Percentiles rank a stretch among this genome's conserved stretches.
These are phyloP conservation scores for Huso huso DNA, from an alignment of 2,797 vertebrate genomes.

Conservation along the genomic window DNA sequence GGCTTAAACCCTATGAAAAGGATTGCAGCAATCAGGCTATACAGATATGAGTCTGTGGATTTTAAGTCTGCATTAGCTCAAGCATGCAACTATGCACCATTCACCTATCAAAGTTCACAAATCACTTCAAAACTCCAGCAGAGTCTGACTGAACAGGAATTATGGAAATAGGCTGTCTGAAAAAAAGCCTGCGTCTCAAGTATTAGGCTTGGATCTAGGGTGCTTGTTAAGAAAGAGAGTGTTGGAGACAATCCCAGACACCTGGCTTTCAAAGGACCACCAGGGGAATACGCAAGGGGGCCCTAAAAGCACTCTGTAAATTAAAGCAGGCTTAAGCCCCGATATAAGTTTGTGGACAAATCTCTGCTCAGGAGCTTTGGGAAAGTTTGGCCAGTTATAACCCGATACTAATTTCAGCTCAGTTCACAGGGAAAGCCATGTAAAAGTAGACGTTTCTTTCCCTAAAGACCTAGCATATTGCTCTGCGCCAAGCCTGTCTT, in stretches of 20 bases:
- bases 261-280: conserved; percentile 71
- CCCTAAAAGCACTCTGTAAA: conserved; percentile 39
- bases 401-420: conserved; percentile 25
- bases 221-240: conserved; percentile 49
- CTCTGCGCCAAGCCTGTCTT: conserved; percentile 1
- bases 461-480: background rate
- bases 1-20: background rate
- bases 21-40: background rate
- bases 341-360: conserved; percentile 29
- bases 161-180: conserved; percentile 50
- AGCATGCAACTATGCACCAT: conserved; percentile 28
- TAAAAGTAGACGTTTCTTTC: conserved; percentile 7
- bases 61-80: conserved; percentile 27
- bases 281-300: conserved; percentile 42
- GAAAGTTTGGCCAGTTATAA: conserved; percentile 35
- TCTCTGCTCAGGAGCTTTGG: conserved; percentile 33
- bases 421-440: conserved; percentile 12
- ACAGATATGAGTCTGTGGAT: conserved; percentile 7
- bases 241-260: conserved; percentile 66
- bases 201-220: conserved; percentile 52
- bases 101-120: conserved; percentile 35
- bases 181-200: conserved; percentile 44
- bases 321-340: conserved; percentile 34
- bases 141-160: conserved; percentile 49
- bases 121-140: conserved; percentile 37